Evolutionary conservation across 2,888 invertebrate genomes (phyloP).

Genomic region (Taenaris catops): DNA sequence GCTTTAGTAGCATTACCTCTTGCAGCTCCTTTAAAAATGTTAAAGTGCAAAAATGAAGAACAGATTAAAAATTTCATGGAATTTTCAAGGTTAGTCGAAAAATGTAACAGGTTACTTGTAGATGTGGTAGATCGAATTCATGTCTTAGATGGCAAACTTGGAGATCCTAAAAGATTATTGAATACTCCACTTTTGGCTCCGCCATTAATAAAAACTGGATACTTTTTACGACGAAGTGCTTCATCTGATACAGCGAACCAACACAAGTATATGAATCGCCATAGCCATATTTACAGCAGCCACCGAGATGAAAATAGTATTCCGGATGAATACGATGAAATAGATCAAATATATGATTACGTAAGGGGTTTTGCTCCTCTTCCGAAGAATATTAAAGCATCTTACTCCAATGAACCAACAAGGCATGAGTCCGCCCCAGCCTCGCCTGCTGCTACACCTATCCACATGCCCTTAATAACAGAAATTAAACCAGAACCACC

Average conservation of each 20-base stretch:
- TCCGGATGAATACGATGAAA: constrained; percentile 95
- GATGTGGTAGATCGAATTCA: constrained; percentile 91
- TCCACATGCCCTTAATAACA: constrained; percentile 72
- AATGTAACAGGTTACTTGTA: constrained; percentile 85
- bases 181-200: constrained; percentile 63
- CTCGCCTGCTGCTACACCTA: constrained; percentile 76
- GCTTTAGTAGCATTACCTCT: constrained; percentile 90
- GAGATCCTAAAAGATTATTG: constrained; percentile 79
- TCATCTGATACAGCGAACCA: constrained; percentile 87
- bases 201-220: constrained; percentile 81
- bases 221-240: constrained; percentile 86
- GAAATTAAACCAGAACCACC: constrained; percentile 92
- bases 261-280: constrained; percentile 72
- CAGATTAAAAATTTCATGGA: constrained; percentile 87
- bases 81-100: constrained; percentile 88
- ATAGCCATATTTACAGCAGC: constrained; percentile 74
- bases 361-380: constrained; percentile 95
- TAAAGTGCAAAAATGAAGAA: constrained; percentile 90
- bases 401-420: constrained; percentile 73
- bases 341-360: constrained; percentile 98
- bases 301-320: constrained; percentile 83
- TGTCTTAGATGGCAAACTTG: constrained; percentile 89
- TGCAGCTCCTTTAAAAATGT: constrained; percentile 91
- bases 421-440: constrained; percentile 79
- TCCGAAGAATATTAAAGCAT: constrained; percentile 88